These are phyloP conservation scores for Pteronura brasiliensis DNA, from an alignment of 2,113 vertebrate species.

Conservation along the genomic window DNA sequence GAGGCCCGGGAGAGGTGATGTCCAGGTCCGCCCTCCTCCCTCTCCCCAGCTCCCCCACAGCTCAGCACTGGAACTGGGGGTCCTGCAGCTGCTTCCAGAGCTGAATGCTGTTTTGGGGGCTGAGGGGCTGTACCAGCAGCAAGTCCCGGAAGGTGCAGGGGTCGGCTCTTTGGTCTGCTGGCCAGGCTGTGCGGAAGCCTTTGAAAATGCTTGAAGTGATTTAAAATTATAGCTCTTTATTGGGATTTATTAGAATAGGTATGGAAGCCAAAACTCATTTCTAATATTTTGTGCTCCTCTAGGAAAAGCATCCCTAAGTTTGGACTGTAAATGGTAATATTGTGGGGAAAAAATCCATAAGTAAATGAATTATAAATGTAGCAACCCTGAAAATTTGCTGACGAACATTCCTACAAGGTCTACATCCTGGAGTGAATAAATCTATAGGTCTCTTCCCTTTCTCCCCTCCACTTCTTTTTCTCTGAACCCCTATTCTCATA, in stretches of 20 bases:
- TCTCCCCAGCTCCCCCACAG: rapidly evolving
- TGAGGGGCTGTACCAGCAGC: slow-evolving; percentile 88
- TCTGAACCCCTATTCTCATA: neutral
- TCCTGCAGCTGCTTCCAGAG: slow-evolving; percentile 87
- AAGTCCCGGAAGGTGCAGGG: slow-evolving; percentile 84
- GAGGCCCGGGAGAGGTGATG: neutral
- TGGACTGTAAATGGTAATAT: neutral
- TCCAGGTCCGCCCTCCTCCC: too few relatives aligned
- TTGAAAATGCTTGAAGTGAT: slow-evolving; percentile 21
- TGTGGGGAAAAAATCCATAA: neutral
- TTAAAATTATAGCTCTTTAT: slow-evolving; percentile 15
- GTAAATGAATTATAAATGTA: neutral
- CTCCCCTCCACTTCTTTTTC: neutral
- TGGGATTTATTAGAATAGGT: slow-evolving; percentile 19
- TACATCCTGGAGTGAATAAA: neutral
- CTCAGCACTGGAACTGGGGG: slow-evolving; percentile 79
- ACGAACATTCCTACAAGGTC: neutral
- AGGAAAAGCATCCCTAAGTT: neutral
- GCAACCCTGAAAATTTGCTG: neutral
- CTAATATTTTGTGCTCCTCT: neutral
- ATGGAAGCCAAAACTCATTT: slow-evolving; percentile 21
- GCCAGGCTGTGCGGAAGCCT: slow-evolving; percentile 84
- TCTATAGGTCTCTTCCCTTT: neutral
- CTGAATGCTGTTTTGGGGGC: slow-evolving; percentile 87
- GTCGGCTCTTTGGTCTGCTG: slow-evolving; percentile 78